Evolutionary conservation across 2,888 invertebrate species (phyloP), one percentile per base, ranked within the genome.

Genomic region (Synanthedon andrenaeformis): DNA sequence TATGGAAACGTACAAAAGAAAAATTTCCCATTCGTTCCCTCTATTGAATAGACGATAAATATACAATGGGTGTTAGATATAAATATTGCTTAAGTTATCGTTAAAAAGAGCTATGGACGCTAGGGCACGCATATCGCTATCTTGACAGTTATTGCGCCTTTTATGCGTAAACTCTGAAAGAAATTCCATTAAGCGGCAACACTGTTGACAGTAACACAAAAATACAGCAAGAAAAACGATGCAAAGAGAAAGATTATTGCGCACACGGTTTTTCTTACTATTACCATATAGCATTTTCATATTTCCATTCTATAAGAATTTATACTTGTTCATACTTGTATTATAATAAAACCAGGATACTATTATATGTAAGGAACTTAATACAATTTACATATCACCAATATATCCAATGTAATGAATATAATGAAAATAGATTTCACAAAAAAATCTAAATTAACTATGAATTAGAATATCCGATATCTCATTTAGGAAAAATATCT

Each of bases 101-200:
- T 62, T 58, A 64, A 58, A 61, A 69, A 73, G 73, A 76, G 71
- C 73, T 74, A 74, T 70, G 65, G 69, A 59, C 66, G 67, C 66
- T 60, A 63, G 65, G 67, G 61, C 63, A 62, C 63, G 57, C 65
- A 69, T 76, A 79, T 80, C 72, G 74, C 67, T 64, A 62, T 66
- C 67, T 55, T 71, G 80, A 77, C 81, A 79, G 72, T 78, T 82
- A 82, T 82, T 78, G 72, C 74, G 63, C 66, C 73, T 74, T 79
- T 78, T 79, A 79, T 74, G 72, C 67, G 68, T 69, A 67, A 79
- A 76, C 70, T 75, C 74, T 59, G 66, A 61, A 56, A 65, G 65
- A 74, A 74, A 77, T 75, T 79, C 72, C 74, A 74, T 79, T 79
- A 76, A 73, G 72, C 65, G 65, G 65, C 62, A 66, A 67, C 72